Conservation (phyloP, 2,888 invertebrate species). For the Drosophila borealis region DNA sequence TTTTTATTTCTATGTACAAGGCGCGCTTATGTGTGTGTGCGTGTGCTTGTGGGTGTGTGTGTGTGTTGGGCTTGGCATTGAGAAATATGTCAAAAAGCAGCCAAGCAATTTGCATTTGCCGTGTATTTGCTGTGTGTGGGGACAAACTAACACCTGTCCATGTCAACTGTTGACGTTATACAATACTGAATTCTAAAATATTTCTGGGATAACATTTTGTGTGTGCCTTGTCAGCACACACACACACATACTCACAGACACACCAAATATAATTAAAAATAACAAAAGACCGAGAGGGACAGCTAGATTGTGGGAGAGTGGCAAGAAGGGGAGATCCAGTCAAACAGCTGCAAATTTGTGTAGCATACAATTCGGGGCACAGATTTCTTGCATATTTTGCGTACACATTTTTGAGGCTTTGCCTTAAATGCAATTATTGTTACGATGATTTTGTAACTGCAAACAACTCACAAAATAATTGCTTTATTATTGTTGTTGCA, state of each 20-base stretch:
- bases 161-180: conserved; percentile 61
- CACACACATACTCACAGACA: conserved; percentile 36
- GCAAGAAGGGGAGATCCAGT: background rate
- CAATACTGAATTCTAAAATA: conserved; percentile 55
- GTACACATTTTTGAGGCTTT: conserved; percentile 49
- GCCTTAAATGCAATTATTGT: conserved; percentile 65
- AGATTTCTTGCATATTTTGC: conserved; percentile 69
- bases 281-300: conserved; percentile 40
- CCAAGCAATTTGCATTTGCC: conserved; percentile 55
- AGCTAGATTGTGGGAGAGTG: conserved; percentile 1
- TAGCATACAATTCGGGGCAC: conserved; percentile 31
- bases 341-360: conserved; percentile 39
- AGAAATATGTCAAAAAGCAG: conserved; percentile 53
- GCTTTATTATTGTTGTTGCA: conserved; percentile 34
- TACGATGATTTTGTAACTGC: conserved; percentile 60
- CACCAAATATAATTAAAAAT: conserved; percentile 76
- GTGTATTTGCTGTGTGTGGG: conserved; percentile 20
- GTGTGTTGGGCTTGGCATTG: conserved; percentile 36
- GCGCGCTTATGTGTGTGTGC: background rate
- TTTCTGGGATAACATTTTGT: conserved; percentile 49
- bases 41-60: conserved; percentile 8
- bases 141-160: conserved; percentile 68
- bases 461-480: conserved; percentile 58
- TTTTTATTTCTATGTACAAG: conserved; percentile 42
- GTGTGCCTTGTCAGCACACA: conserved; percentile 58